Evolutionary conservation across 2,113 vertebrate species (phyloP).

Genomic region (Pogona vitticeps): DNA sequence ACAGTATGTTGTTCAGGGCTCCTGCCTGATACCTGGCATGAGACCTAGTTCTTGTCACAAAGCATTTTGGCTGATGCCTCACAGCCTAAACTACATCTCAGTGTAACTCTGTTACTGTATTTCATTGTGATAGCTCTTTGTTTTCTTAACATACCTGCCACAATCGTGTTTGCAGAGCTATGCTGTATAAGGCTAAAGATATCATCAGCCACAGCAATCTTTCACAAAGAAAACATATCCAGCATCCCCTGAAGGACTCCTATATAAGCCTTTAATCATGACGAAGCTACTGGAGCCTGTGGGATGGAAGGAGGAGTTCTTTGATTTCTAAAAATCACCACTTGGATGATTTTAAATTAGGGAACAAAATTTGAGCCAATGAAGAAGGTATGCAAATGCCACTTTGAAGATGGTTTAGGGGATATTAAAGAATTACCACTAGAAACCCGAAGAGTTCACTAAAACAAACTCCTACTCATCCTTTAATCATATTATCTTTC

Average conservation of each 20-base stretch:
- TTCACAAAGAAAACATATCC: too few relatives aligned
- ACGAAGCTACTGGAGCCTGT: too few relatives aligned
- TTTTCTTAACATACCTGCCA: neutral
- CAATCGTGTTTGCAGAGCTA: too few relatives aligned
- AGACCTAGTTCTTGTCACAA: neutral
- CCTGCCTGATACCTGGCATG: neutral
- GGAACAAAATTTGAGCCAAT: neutral
- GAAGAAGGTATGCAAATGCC: neutral
- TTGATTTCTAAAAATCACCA: too few relatives aligned
- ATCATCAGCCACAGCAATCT: too few relatives aligned
- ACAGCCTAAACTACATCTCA: neutral
- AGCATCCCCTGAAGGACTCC: too few relatives aligned
- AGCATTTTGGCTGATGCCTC: neutral
- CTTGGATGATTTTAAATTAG: too few relatives aligned
- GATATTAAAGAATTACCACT: neutral
- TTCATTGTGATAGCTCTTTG: neutral
- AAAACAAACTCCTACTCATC: neutral
- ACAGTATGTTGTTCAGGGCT: neutral
- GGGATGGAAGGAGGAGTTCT: too few relatives aligned
- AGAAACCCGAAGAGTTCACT: neutral
- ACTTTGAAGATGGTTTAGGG: neutral
- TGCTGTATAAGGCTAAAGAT: too few relatives aligned
- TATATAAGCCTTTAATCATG: too few relatives aligned
- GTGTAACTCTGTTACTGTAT: neutral
- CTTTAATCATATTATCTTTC: slow-evolving; percentile 1